Evolutionary conservation across 2,113 vertebrate species (phyloP).

Genomic region (Perca schrenkii): DNA sequence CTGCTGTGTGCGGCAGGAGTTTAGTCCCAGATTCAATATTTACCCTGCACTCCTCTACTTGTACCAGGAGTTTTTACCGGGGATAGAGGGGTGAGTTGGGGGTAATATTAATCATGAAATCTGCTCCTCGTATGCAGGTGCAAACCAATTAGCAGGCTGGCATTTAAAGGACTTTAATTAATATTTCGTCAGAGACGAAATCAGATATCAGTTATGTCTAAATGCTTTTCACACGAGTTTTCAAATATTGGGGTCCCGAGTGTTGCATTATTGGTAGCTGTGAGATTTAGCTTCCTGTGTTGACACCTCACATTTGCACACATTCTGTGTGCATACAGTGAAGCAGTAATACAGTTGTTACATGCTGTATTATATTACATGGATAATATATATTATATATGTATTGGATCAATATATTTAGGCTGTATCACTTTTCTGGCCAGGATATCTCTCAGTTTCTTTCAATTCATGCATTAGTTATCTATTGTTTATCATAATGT

Average conservation of each 20-base stretch:
- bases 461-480: background rate
- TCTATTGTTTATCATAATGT: background rate
- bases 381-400: no score
- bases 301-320: slow-evolving; percentile 38
- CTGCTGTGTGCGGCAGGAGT: slow-evolving; percentile 89
- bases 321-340: slow-evolving; percentile 6
- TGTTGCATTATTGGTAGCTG: slow-evolving; percentile 59
- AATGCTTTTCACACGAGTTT: slow-evolving; percentile 90
- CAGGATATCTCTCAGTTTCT: background rate
- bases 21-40: slow-evolving; percentile 99
- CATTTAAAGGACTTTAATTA: slow-evolving; percentile 98
- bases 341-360: slow-evolving; percentile 23
- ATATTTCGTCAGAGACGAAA: slow-evolving; percentile 95
- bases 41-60: slow-evolving; percentile 98
- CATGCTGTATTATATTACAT: background rate
- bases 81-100: slow-evolving; percentile 85
- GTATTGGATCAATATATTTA: background rate
- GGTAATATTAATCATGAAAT: slow-evolving; percentile 88
- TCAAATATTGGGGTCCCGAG: slow-evolving; percentile 78
- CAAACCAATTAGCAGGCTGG: slow-evolving; percentile 98
- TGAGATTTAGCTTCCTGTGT: slow-evolving; percentile 36
- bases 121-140: slow-evolving; percentile 94
- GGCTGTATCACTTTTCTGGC: background rate
- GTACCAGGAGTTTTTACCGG: slow-evolving; percentile 89
- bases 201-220: slow-evolving; percentile 92